Percentiles rank a stretch among this genome's conserved stretches.
phyloP scores from a whole-genome alignment of 2,113 vertebrate genomes.

The Azemiops feae region DNA sequence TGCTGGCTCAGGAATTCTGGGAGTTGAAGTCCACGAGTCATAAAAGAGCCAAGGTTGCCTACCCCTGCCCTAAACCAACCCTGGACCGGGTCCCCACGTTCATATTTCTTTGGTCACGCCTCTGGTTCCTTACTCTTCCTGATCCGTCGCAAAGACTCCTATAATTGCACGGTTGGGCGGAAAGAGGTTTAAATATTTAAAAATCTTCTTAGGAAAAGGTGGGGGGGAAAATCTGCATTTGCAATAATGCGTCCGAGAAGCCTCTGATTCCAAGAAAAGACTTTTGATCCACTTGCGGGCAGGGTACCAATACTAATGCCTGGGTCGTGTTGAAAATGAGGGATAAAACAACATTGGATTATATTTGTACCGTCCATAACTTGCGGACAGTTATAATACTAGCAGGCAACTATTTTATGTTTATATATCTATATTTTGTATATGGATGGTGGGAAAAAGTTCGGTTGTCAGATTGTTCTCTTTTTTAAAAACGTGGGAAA shows the following conservation, averaged over 20 bases:
- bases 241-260: background rate
- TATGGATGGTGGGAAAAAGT: background rate
- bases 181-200: background rate
- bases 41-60: too few relatives aligned
- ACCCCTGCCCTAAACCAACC: too few relatives aligned
- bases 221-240: background rate
- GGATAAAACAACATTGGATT: background rate
- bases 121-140: background rate
- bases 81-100: background rate
- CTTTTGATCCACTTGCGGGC: background rate
- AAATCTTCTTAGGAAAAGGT: background rate
- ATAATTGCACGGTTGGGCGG: background rate
- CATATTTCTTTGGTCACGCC: too few relatives aligned
- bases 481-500: background rate
- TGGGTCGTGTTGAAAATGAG: background rate
- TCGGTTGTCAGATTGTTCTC: background rate
- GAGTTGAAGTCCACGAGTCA: too few relatives aligned
- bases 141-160: background rate
- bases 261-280: background rate
- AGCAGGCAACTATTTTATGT: background rate
- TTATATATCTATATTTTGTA: background rate
- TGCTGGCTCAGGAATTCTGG: too few relatives aligned
- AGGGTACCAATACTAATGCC: background rate
- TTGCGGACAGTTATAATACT: background rate
- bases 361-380: background rate